Percentiles rank a stretch among this genome's conserved stretches.
These are phyloP conservation scores for Sebastes schlegelii DNA, from an alignment of 2,113 vertebrate species.

Conservation along the genomic window DNA sequence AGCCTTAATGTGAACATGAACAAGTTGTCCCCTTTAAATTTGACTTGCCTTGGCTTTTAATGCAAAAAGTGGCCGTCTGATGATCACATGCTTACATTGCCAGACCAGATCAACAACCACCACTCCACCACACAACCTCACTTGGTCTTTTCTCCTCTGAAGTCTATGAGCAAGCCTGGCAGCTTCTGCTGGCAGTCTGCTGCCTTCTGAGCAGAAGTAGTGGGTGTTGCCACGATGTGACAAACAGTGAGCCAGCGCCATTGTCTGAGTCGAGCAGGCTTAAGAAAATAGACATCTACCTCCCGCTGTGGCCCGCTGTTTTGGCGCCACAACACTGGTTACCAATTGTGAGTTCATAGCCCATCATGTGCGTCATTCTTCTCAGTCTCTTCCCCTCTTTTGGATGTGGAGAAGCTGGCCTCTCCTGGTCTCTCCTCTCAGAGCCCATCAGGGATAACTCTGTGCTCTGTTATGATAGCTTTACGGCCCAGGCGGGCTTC, in stretches of 20 bases:
- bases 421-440: constrained; percentile 13
- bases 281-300: constrained; percentile 45
- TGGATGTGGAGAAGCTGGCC: constrained; percentile 15
- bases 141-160: neutral
- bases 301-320: constrained; percentile 44
- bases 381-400: constrained; percentile 18
- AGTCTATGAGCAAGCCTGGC: constrained; percentile 11
- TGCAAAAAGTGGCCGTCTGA: neutral
- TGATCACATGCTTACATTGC: neutral
- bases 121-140: neutral
- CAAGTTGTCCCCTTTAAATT: neutral
- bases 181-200: constrained; percentile 15
- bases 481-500: constrained; percentile 43
- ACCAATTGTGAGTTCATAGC: constrained; percentile 24
- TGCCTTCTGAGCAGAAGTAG: neutral
- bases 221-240: constrained; percentile 33
- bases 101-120: constrained; percentile 4
- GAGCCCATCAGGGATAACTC: constrained; percentile 43
- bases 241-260: constrained; percentile 23
- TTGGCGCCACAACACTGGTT: constrained; percentile 27
- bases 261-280: constrained; percentile 17
- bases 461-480: constrained; percentile 57
- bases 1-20: no score
- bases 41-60: neutral
- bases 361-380: constrained; percentile 18